Evolutionary conservation across 2,113 vertebrate genomes (phyloP).

Genomic region (Plestiodon gilberti): DNA sequence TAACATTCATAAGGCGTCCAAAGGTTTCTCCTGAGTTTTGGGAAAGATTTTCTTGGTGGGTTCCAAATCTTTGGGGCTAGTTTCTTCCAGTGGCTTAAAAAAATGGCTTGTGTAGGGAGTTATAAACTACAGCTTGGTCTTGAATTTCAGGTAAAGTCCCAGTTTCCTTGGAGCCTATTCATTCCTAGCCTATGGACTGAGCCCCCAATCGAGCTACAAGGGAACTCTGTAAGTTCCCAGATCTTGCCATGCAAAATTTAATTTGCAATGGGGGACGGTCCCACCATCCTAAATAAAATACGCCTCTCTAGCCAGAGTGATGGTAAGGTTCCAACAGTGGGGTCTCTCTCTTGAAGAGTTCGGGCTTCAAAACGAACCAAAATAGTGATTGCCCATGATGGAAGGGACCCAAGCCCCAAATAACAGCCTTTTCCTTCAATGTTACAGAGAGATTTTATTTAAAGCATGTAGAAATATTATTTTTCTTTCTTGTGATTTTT

Average conservation of each 20-base stretch:
- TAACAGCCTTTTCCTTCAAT: neutral
- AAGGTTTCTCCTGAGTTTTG: neutral
- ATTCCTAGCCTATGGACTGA: fast-evolving
- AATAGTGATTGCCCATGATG: neutral
- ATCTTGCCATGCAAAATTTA: neutral
- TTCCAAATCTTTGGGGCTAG: no score
- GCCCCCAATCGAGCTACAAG: neutral
- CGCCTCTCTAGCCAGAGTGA: neutral
- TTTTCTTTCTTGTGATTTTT: neutral
- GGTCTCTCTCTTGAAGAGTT: neutral
- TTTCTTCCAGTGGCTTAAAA: no score
- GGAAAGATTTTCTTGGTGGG: no score
- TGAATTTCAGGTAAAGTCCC: constrained; percentile 39
- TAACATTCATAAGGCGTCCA: neutral
- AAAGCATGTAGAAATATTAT: neutral
- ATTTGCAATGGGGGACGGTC: neutral
- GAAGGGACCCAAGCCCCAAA: neutral
- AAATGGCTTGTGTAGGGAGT: neutral
- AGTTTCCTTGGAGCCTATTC: neutral
- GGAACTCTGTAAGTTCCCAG: neutral
- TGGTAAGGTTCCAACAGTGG: neutral
- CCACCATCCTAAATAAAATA: neutral
- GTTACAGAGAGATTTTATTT: neutral
- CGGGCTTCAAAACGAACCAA: neutral
- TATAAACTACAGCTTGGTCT: neutral